Evolutionary conservation across 1,140 invertebrate genomes (phyloP).

Genomic region (Whitmania pigra): DNA sequence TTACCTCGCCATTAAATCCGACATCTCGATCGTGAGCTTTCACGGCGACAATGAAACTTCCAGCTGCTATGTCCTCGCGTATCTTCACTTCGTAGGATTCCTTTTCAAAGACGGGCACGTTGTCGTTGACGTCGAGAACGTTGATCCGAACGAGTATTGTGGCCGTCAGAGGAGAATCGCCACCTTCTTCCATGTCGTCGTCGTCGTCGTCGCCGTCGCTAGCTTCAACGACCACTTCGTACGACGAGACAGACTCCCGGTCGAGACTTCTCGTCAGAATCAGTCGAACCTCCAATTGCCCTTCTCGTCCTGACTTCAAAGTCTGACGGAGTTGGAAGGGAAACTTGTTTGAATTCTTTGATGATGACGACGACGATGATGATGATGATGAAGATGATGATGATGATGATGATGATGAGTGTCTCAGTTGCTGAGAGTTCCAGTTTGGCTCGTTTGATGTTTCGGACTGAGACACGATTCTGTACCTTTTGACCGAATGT

Average conservation of each 20-base stretch:
- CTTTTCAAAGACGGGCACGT: constrained; percentile 17
- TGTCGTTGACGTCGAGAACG: constrained; percentile 24
- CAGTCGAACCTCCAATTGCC: constrained; percentile 13
- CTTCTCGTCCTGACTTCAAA: neutral
- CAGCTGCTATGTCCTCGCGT: constrained; percentile 12
- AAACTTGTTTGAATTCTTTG: neutral
- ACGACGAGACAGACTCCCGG: constrained; percentile 10
- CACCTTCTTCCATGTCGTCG: neutral
- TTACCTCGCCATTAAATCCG: constrained; percentile 10
- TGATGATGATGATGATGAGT: neutral
- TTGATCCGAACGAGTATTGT: constrained; percentile 16
- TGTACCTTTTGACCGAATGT: neutral
- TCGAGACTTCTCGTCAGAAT: constrained; percentile 22
- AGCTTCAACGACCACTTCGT: constrained; percentile 13
- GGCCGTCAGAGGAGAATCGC: constrained; percentile 7
- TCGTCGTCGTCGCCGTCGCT: constrained; percentile 14
- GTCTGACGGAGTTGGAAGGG: neutral
- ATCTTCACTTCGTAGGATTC: constrained; percentile 18
- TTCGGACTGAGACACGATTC: neutral
- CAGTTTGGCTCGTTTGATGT: neutral
- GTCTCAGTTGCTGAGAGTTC: neutral
- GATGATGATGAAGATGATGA: neutral
- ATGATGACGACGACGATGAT: neutral
- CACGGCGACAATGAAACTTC: constrained; percentile 15
- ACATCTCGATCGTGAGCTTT: constrained; percentile 20